These are phyloP conservation scores for Ormyrus nitidulus DNA, from an alignment of 2,888 invertebrate genomes.

Conservation along the genomic window DNA sequence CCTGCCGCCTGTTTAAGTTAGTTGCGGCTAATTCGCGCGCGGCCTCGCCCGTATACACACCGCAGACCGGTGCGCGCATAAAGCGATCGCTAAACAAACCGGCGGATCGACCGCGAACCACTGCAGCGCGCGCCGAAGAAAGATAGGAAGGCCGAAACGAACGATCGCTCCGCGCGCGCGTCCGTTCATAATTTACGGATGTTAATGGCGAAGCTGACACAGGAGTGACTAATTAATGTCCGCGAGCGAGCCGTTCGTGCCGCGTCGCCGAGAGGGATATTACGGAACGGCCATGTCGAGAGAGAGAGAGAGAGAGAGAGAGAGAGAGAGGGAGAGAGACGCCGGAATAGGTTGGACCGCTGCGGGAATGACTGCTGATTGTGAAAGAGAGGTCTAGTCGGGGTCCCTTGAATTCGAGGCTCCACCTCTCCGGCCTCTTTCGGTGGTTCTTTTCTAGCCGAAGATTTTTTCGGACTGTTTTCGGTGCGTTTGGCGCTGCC, in stretches of 20 bases:
- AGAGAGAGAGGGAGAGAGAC: neutral
- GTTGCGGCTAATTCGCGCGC: neutral
- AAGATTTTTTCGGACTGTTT: too few species aligned
- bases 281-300: conserved; percentile 4
- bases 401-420: conserved; percentile 13
- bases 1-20: conserved; percentile 36
- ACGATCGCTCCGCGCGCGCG: too few species aligned
- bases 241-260: neutral
- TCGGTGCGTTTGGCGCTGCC: too few species aligned
- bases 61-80: too few species aligned
- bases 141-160: neutral
- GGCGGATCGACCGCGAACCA: conserved; percentile 19
- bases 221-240: conserved; percentile 42
- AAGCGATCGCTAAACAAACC: conserved; percentile 12
- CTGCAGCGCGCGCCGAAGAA: too few species aligned
- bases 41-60: neutral
- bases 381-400: conserved; percentile 20
- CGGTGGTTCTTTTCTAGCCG: too few species aligned
- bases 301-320: neutral
- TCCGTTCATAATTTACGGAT: conserved; percentile 24
- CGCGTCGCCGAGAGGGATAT: neutral
- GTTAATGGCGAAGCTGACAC: conserved; percentile 24
- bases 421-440: conserved; percentile 20
- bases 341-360: neutral
- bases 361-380: conserved; percentile 13